Evolutionary conservation across 1,140 invertebrate genomes (phyloP).

Genomic region (Solen grandis): DNA sequence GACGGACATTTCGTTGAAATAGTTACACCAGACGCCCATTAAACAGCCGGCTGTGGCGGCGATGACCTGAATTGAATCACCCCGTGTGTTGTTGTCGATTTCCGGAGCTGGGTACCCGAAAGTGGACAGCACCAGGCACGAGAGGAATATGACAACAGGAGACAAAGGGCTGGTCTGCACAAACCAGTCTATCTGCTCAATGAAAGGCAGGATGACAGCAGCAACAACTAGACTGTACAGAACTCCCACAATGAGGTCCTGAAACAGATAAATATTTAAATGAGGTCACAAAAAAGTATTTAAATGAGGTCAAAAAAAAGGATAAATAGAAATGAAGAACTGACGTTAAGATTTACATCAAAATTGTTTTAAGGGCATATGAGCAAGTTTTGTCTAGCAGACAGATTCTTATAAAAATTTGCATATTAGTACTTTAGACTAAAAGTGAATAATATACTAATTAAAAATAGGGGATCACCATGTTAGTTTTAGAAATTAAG

Average conservation of each 20-base stretch:
- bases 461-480: no score
- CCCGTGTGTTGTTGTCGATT: conserved; percentile 44
- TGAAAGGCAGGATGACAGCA: conserved; percentile 23
- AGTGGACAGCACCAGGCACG: conserved; percentile 36
- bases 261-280: background rate
- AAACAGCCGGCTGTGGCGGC: conserved; percentile 31
- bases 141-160: conserved; percentile 16
- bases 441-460: no score
- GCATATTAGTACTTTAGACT: no score
- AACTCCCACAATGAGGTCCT: conserved; percentile 40
- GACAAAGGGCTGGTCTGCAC: conserved; percentile 40
- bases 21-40: conserved; percentile 31
- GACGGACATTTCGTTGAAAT: conserved; percentile 42
- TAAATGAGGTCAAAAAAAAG: background rate
- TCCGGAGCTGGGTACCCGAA: conserved; percentile 39
- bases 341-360: background rate
- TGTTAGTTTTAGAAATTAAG: no score
- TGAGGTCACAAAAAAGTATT: background rate
- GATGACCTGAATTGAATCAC: conserved; percentile 43
- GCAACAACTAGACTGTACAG: conserved; percentile 20
- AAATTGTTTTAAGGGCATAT: background rate
- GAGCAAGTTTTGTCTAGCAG: background rate
- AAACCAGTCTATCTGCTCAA: conserved; percentile 40
- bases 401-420: no score
- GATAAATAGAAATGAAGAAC: background rate